Percentiles rank a stretch among this genome's conserved stretches.
Conservation (phyloP, 1,140 invertebrate genomes). For the Orius laevigatus region DNA sequence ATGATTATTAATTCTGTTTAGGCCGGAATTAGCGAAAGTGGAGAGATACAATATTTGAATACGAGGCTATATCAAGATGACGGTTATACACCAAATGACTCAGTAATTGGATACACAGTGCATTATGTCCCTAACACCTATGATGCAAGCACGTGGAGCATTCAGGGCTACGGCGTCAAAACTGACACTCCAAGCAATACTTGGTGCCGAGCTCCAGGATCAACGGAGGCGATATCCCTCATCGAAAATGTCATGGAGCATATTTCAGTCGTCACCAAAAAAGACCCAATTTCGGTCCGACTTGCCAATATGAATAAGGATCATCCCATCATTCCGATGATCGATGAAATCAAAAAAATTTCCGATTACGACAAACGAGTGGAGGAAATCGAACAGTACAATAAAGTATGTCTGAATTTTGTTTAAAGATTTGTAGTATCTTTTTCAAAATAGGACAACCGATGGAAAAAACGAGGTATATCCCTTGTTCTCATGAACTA, state of each 20-base stretch:
- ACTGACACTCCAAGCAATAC: conserved; percentile 47
- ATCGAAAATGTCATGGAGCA: conserved; percentile 69
- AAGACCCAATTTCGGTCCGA: conserved; percentile 50
- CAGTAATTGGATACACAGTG: conserved; percentile 24
- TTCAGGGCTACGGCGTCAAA: conserved; percentile 33
- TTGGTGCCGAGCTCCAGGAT: conserved; percentile 40
- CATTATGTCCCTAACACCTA: conserved; percentile 40
- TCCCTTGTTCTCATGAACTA: conserved; percentile 50
- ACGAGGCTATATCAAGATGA: conserved; percentile 42
- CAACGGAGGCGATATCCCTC: conserved; percentile 42
- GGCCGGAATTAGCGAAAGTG: conserved; percentile 43
- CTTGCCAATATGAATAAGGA: conserved; percentile 38
- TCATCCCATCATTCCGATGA: conserved; percentile 26
- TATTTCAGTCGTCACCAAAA: conserved; percentile 42
- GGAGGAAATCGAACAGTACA: conserved; percentile 39
- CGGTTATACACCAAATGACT: conserved; percentile 42
- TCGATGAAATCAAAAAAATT: conserved; percentile 37
- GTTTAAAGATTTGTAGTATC: conserved; percentile 8
- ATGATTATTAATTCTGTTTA: conserved; percentile 16
- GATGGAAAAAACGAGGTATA: conserved; percentile 62
- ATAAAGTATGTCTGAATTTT: conserved; percentile 35
- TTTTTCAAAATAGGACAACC: conserved; percentile 32
- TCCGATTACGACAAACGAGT: conserved; percentile 41
- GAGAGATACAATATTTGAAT: conserved; percentile 49
- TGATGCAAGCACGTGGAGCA: conserved; percentile 33